Base-by-base conservation (phyloP, 2,888 invertebrate species). In the Amblyteles armatorius region DNA sequence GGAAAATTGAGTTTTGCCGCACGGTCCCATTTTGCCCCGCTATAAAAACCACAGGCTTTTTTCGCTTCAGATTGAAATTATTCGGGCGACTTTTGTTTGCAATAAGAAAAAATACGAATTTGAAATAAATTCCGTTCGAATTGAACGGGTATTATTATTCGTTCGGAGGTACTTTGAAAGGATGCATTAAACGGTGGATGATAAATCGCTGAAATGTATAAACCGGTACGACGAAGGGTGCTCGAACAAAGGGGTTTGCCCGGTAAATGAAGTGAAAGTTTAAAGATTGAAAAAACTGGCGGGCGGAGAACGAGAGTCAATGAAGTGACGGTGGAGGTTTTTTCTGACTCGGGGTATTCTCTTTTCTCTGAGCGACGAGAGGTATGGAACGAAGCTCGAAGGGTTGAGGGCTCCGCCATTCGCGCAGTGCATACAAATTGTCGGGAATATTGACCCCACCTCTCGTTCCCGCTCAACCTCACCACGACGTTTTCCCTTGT, bases 341-440 rank as follows among this genome's bases (percentile, higher is more conserved):
- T 60, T 63, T 29, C 48, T 44, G 67, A 48, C 60, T 52, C 68
- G 5, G 68, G 52, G 60, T 52, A 73, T 82, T 81, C 69, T 63
- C 77, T 68, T 63, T 69, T 48, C 74, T 57, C 63, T 72, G 71
- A 68, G 72, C 67, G 79, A 76, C 57, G 73, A 60, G 68, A 72
- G 74, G 79, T 60, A 65, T 74, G 73, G 71, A 79, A 71, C 72
- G 33, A 57, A 72, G 72, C 68, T 69, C 77, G 68, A 77, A 80
- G 83, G 79, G 84, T 83, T 85, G 87, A 82, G 67, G 82, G 83
- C 87, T 88, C 87, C 86, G 87, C 84, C 86, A 83, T 81, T 79
- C 72, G 85, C 83, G 86, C 71, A 74, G 81, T 79, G 88, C 89
- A 87, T 89, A 89, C 88, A 89, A 89, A 89, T 89, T 83, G 84